phyloP scores from a whole-genome alignment of 2,888 invertebrate species.

The Opisthograptis luteolata region DNA sequence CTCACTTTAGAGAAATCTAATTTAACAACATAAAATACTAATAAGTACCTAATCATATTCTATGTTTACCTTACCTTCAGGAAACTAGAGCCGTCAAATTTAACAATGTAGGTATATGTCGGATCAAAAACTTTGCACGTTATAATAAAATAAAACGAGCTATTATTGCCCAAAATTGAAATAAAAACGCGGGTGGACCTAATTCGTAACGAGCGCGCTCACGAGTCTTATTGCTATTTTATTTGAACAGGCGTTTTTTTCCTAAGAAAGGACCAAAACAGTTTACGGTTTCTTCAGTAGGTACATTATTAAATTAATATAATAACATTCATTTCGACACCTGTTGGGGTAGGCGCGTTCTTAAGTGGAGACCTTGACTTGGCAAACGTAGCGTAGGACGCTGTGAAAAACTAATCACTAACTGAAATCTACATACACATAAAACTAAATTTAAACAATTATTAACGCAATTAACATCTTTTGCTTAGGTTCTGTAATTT shows the following conservation, averaged over 20 bases:
- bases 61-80: background rate
- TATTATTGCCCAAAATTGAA: slow-evolving; percentile 7
- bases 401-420: too few species aligned
- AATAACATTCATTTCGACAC: too few species aligned
- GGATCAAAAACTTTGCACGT: background rate
- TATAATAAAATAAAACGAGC: background rate
- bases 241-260: slow-evolving; percentile 33
- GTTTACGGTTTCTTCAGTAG: background rate
- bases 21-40: too few species aligned
- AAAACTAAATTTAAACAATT: too few species aligned
- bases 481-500: too few species aligned
- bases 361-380: too few species aligned
- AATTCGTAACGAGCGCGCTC: slow-evolving; percentile 14
- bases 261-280: background rate
- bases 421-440: too few species aligned
- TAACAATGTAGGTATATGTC: background rate
- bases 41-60: too few species aligned
- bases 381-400: too few species aligned
- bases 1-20: too few species aligned
- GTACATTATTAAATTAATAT: background rate
- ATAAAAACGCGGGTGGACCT: slow-evolving; percentile 4
- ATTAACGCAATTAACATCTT: too few species aligned
- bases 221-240: slow-evolving; percentile 33
- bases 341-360: too few species aligned
- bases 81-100: background rate